A percentile compares a stretch with the other conserved stretches of the same genome.
Evolutionary conservation across 2,113 vertebrate species (phyloP).

Genomic region (Archilochus colubris): DNA sequence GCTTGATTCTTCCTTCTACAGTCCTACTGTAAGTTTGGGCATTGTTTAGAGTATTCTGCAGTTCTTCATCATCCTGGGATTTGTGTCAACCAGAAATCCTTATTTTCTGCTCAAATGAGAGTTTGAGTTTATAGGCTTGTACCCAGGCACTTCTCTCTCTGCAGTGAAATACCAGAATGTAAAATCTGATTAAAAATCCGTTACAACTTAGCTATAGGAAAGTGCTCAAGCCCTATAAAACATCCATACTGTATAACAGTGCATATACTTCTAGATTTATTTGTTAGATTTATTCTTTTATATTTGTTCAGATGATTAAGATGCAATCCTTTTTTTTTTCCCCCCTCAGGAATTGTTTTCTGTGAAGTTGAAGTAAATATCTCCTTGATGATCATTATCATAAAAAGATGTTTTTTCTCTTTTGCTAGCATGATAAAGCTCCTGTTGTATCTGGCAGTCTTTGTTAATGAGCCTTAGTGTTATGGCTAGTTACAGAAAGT

Average conservation of each 20-base stretch:
- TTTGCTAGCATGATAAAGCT: neutral
- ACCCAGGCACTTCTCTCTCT: neutral
- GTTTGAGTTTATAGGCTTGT: neutral
- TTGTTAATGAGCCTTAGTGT: neutral
- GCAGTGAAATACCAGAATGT: neutral
- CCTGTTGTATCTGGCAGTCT: neutral
- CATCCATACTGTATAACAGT: neutral
- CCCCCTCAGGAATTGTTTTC: neutral
- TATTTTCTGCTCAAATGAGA: neutral
- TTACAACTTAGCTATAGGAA: neutral
- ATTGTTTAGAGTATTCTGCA: neutral
- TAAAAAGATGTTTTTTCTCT: neutral
- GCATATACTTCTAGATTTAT: neutral
- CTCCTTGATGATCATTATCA: neutral
- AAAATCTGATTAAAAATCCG: neutral
- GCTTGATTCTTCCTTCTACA: neutral
- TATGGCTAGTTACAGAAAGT: neutral
- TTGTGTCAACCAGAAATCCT: neutral
- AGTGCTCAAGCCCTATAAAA: neutral
- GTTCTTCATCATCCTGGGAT: neutral
- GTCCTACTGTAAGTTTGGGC: neutral
- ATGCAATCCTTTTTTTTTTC: neutral
- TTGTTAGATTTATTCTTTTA: neutral
- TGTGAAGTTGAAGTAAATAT: neutral
- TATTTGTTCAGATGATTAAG: neutral